Conservation (phyloP, 2,113 vertebrate species). For the Orcinus orca region DNA sequence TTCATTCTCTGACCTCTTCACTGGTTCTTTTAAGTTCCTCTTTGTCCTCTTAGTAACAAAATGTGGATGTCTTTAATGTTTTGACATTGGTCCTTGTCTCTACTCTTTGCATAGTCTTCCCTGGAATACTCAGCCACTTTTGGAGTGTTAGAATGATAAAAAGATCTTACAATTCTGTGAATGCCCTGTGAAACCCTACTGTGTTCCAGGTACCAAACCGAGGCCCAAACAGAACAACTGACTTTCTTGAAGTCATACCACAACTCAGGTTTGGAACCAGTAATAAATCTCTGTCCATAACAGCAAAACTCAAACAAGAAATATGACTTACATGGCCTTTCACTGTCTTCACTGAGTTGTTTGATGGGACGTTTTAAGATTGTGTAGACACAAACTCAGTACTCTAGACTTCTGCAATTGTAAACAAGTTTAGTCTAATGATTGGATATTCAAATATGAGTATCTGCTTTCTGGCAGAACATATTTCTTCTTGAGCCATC, state of each 20-base stretch:
- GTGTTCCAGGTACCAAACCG: neutral
- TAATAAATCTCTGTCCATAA: slow-evolving; percentile 13
- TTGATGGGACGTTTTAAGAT: neutral
- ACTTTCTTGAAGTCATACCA: neutral
- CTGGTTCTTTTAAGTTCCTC: neutral
- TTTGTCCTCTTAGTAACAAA: neutral
- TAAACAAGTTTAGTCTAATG: neutral
- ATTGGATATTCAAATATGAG: neutral
- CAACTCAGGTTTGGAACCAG: neutral
- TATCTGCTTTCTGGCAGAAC: neutral
- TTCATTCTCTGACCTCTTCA: neutral
- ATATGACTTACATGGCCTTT: neutral
- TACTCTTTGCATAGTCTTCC: neutral
- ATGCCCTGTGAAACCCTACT: neutral
- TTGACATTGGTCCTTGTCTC: neutral
- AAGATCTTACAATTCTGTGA: neutral
- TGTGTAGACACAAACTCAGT: neutral
- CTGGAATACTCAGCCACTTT: neutral
- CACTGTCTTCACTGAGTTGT: neutral
- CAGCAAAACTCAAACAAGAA: slow-evolving; percentile 1
- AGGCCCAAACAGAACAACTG: neutral
- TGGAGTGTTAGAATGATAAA: slow-evolving; percentile 3
- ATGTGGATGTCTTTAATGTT: slow-evolving; percentile 9
- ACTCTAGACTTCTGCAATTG: neutral
- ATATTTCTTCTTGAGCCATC: neutral